Conservation (phyloP, 1,140 invertebrate species). For the Aphelenchoides fujianensis region DNA sequence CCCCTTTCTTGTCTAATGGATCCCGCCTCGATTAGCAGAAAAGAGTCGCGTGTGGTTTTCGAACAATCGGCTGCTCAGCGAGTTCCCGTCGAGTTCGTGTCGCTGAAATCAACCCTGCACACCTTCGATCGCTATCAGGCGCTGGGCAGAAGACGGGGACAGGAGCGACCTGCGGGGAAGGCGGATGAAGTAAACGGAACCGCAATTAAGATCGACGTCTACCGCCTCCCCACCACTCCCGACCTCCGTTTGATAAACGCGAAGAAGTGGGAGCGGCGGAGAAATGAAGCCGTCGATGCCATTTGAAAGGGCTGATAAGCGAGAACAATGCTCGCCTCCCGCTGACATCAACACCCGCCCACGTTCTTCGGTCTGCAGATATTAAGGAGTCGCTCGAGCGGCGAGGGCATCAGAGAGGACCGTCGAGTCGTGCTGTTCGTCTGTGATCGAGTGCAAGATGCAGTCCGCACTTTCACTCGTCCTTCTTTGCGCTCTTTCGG, state of each 20-base stretch:
- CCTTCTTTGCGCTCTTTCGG: background rate
- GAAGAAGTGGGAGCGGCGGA: background rate
- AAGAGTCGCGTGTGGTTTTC: too few relatives aligned
- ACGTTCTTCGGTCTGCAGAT: background rate
- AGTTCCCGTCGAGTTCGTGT: constrained; percentile 1
- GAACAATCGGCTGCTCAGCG: too few relatives aligned
- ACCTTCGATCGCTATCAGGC: too few relatives aligned
- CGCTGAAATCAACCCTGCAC: background rate
- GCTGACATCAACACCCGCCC: background rate
- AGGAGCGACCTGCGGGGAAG: background rate
- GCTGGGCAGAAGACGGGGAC: background rate
- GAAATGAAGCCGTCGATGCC: background rate
- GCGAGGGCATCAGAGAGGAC: background rate
- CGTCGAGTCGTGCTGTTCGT: background rate
- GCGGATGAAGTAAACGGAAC: background rate
- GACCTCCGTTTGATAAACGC: background rate
- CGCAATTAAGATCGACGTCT: background rate
- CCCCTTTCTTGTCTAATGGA: too few relatives aligned
- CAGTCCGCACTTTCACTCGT: background rate
- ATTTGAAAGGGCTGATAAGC: background rate
- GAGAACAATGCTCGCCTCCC: background rate
- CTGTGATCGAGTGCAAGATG: background rate
- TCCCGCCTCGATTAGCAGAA: too few relatives aligned
- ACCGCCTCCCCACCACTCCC: background rate
- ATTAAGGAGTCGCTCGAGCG: background rate